These are phyloP conservation scores for Miichthys miiuy DNA, from an alignment of 2,797 vertebrate species.

Conservation along the genomic window DNA sequence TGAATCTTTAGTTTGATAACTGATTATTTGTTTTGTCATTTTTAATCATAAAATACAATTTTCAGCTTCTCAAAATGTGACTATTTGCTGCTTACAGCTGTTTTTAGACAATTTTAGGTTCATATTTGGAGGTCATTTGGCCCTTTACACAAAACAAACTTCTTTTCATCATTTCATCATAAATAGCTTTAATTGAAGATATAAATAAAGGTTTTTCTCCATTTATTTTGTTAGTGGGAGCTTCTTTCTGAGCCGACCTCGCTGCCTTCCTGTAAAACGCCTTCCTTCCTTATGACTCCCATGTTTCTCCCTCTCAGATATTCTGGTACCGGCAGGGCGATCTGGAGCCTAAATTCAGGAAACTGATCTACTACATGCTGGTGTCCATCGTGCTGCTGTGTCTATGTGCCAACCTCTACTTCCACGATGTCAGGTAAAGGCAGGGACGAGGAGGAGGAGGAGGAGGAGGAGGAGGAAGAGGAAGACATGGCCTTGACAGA, in stretches of 20 bases:
- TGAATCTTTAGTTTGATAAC: no score
- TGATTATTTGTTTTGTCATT: no score
- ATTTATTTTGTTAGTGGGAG: background rate
- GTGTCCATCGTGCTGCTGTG: conserved; percentile 95
- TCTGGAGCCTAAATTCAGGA: conserved; percentile 97
- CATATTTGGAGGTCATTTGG: background rate
- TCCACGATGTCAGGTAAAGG: conserved; percentile 90
- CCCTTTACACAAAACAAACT: background rate
- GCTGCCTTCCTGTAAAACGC: background rate
- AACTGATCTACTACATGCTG: conserved; percentile 97
- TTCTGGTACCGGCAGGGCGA: conserved; percentile 99
- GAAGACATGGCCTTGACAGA: conserved; percentile 70
- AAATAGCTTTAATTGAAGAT: background rate
- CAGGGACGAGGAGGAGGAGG: conserved; percentile 45
- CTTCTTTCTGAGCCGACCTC: background rate
- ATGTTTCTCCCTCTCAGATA: conserved; percentile 83
- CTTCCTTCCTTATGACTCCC: no score
- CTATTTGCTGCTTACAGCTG: no score
- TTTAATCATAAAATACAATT: no score
- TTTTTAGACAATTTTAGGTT: no score
- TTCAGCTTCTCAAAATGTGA: no score
- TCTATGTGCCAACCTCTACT: conserved; percentile 99
- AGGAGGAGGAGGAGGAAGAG: conserved; percentile 63
- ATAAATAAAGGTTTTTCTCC: background rate
- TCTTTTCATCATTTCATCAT: background rate